A percentile compares a stretch with the other conserved stretches of the same genome.
phyloP scores from a whole-genome alignment of 2,113 vertebrate species.

The Chrysemys picta region DNA sequence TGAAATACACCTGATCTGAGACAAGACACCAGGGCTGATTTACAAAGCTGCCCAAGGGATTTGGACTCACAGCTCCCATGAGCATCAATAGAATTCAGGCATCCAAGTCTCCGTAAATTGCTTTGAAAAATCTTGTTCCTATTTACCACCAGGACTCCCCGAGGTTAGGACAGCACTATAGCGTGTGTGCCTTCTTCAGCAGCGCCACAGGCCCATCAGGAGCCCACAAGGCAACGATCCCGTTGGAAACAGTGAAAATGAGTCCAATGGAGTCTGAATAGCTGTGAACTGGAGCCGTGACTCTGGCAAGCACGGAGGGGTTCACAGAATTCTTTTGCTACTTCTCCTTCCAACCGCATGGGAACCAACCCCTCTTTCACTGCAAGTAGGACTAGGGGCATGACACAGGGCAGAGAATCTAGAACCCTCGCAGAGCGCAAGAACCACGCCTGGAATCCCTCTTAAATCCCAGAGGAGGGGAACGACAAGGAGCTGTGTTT shows the following conservation, averaged over 20 bases:
- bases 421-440: background rate
- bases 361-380: too few relatives aligned
- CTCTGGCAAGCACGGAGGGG: background rate
- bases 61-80: background rate
- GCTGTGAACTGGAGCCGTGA: background rate
- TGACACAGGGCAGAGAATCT: background rate
- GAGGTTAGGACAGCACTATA: too few relatives aligned
- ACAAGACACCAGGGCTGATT: background rate
- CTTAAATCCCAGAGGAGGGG: background rate
- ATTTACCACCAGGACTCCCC: background rate
- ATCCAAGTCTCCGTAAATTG: background rate
- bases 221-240: background rate
- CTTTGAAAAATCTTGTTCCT: background rate
- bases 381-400: too few relatives aligned
- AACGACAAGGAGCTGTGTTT: background rate
- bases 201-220: background rate
- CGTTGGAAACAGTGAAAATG: background rate
- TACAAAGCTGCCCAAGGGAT: background rate
- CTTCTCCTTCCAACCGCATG: background rate
- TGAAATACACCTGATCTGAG: background rate
- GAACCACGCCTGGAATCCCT: background rate
- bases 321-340: background rate
- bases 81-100: background rate
- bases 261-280: background rate
- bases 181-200: background rate